Conservation (phyloP, 2,113 vertebrate species). For the Aplodontia rufa region DNA sequence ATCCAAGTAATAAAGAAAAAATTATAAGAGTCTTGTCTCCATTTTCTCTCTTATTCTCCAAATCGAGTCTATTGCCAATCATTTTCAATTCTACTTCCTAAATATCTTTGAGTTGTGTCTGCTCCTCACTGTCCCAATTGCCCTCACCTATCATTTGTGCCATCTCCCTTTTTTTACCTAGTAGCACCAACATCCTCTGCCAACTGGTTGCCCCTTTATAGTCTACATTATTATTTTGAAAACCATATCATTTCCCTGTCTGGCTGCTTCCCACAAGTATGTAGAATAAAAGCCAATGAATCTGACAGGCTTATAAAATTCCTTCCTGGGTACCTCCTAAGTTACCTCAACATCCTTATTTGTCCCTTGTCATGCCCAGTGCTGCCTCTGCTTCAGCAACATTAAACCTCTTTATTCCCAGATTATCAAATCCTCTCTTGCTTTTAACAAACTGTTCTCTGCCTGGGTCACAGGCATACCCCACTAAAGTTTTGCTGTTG, state of each 20-base stretch:
- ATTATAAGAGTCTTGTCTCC: neutral
- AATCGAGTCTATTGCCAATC: neutral
- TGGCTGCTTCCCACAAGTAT: neutral
- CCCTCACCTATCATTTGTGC: neutral
- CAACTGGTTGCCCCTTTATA: neutral
- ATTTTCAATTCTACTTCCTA: conserved; percentile 1
- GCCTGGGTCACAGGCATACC: neutral
- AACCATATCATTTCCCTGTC: neutral
- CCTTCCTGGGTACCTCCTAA: neutral
- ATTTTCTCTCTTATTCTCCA: neutral
- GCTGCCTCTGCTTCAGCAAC: neutral
- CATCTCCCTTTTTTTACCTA: neutral
- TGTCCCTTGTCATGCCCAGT: neutral
- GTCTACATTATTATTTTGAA: neutral
- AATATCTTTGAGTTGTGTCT: neutral
- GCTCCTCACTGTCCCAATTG: neutral
- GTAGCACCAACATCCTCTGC: neutral
- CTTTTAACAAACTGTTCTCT: neutral
- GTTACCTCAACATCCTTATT: neutral
- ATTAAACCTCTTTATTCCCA: neutral
- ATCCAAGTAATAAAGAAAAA: neutral
- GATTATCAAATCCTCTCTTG: neutral
- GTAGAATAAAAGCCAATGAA: neutral
- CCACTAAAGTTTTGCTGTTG: neutral
- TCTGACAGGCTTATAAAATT: neutral